phyloP scores from a whole-genome alignment of 2,888 invertebrate genomes.

The Cordylochernes scorpioides region DNA sequence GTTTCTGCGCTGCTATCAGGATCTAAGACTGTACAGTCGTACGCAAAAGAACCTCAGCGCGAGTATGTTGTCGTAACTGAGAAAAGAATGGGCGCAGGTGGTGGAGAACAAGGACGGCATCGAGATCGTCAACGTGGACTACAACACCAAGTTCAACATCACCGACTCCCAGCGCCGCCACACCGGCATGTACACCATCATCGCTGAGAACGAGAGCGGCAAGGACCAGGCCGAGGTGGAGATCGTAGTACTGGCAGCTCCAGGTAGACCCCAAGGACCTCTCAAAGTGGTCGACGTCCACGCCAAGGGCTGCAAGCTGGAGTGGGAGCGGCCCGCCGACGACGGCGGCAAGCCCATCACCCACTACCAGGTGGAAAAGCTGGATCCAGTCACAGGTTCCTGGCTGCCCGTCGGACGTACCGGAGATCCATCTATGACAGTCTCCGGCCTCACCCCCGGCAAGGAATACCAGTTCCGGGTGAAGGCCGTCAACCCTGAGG shows the following conservation, averaged over 20 bases:
- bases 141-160: constrained; percentile 60
- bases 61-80: too few relatives aligned
- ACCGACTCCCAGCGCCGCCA: constrained; percentile 51
- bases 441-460: constrained; percentile 27
- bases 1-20: too few relatives aligned
- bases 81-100: too few relatives aligned
- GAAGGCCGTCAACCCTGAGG: constrained; percentile 30
- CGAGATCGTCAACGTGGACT: constrained; percentile 56
- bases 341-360: constrained; percentile 51
- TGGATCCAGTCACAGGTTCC: constrained; percentile 64
- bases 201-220: constrained; percentile 70
- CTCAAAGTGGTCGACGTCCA: constrained; percentile 63
- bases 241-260: constrained; percentile 63
- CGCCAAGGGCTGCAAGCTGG: constrained; percentile 60
- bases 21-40: too few relatives aligned
- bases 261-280: constrained; percentile 63
- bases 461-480: constrained; percentile 30
- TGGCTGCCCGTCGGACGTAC: constrained; percentile 71
- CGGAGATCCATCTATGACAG: constrained; percentile 28
- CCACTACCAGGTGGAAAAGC: constrained; percentile 71
- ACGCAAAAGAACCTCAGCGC: too few relatives aligned
- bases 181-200: constrained; percentile 65
- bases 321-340: constrained; percentile 79
- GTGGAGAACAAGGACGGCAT: constrained; percentile 33
- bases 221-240: constrained; percentile 77